Evolutionary conservation across 2,797 vertebrate genomes (phyloP).

Genomic region (Myioborus miniatus): DNA sequence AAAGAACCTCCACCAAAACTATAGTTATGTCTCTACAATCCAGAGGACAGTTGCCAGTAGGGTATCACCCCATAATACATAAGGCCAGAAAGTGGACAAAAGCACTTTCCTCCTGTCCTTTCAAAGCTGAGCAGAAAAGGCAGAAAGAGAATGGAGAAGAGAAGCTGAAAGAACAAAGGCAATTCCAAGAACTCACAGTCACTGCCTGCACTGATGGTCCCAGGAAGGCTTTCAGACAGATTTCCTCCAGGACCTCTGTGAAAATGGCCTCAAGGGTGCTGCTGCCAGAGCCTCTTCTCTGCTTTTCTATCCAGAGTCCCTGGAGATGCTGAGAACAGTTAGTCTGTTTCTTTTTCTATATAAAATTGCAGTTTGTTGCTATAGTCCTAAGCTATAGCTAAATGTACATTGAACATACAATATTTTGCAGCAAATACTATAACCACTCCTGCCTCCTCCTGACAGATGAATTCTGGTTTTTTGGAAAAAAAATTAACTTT

Average conservation of each 20-base stretch:
- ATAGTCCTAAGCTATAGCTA: neutral
- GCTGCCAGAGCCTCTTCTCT: neutral
- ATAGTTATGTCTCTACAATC: neutral
- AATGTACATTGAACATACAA: neutral
- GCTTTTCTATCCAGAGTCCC: neutral
- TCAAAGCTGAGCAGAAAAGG: neutral
- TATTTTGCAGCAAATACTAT: neutral
- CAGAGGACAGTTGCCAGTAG: neutral
- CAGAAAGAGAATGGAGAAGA: neutral
- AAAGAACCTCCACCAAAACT: neutral
- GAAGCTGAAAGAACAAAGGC: neutral
- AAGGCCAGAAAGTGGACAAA: neutral
- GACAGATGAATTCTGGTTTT: neutral
- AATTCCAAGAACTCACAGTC: neutral
- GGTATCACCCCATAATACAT: neutral
- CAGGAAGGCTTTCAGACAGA: neutral
- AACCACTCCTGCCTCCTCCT: neutral
- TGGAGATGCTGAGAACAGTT: neutral
- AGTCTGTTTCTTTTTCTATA: neutral
- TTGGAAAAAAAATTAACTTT: neutral
- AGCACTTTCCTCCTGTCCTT: neutral
- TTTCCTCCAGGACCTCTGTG: neutral
- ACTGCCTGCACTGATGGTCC: neutral
- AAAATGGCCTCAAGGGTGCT: neutral
- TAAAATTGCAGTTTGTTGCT: neutral